Conservation (phyloP, 2,797 vertebrate genomes). For the Anniella stebbinsi region DNA sequence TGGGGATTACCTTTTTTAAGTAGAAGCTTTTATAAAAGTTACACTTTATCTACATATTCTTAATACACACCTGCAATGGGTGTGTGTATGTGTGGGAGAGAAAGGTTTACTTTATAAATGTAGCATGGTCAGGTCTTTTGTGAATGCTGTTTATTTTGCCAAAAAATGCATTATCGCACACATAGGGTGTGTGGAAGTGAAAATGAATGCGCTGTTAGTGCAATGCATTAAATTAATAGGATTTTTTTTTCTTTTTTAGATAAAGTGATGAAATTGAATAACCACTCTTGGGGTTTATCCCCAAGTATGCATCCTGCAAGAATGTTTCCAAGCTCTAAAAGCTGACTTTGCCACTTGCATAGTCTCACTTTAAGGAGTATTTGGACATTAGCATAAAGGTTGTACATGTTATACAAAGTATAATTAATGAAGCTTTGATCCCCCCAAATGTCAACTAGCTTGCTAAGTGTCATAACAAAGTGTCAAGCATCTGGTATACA, state of each 20-base stretch:
- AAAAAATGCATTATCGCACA: conserved; percentile 69
- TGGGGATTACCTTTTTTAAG: background rate
- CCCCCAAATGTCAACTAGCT: conserved; percentile 85
- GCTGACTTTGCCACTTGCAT: conserved; percentile 67
- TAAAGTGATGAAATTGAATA: conserved; percentile 61
- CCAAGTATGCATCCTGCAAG: conserved; percentile 38
- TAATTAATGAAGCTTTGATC: conserved; percentile 87
- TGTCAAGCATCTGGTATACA: conserved; percentile 92
- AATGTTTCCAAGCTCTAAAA: conserved; percentile 62
- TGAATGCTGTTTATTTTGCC: conserved; percentile 68
- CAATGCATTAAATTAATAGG: conserved; percentile 66
- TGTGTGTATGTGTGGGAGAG: conserved; percentile 29
- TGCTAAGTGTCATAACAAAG: conserved; percentile 88
- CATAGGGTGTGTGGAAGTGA: conserved; percentile 62
- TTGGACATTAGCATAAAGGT: conserved; percentile 88
- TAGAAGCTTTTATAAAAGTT: background rate
- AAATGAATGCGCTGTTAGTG: conserved; percentile 51
- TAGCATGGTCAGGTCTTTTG: conserved; percentile 64
- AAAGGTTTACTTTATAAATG: conserved; percentile 59
- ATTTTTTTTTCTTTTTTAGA: conserved; percentile 69
- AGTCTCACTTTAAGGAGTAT: conserved; percentile 76
- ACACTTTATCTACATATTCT: background rate
- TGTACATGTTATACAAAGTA: conserved; percentile 84
- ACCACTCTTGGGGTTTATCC: conserved; percentile 39
- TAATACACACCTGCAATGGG: conserved; percentile 28